Base-by-base conservation (phyloP, 2,797 vertebrate genomes). In the Holocentrus rufus region DNA sequence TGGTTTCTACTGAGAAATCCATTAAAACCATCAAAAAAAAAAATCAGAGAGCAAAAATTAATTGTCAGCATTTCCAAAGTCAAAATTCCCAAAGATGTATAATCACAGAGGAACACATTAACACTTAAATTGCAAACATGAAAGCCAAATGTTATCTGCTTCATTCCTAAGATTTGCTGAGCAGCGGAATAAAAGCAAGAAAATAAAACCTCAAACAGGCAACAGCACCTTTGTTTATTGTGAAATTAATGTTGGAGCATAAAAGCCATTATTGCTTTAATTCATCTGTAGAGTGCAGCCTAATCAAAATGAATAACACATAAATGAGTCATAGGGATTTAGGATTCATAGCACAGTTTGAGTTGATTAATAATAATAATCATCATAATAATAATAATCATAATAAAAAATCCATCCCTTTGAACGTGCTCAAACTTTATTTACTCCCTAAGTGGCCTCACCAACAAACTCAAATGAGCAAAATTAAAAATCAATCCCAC, bases 301-400 rank as follows among this genome's bases (percentile, higher is more conserved):
- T 68, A 55, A 81, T 79, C 72, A 70, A 80, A 73, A 76, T 25
- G 56, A 65, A 80, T 20, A 60, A 25, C 13, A 61, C 53, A 50
- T 34, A 55, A 42, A 50, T 6, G 15, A 63, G 34, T 79, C 39
- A 55, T 23, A 25, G 22, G 22, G 52, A 70, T 52, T 74, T 87
- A 83, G 67, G 47, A 87, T 81, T 81, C 74, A 27, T 65, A 80
- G 71, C 68, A 62, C 66, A 79, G 52, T 68, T 5, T 73, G 67
- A 68, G 71, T 17, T 70, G 77, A 78, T 78, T 84, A 27, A 23
- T 54, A 68, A 82, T n/a, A n/a, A n/a, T n/a, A n/a, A n/a, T n/a
- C n/a, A n/a, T n/a, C n/a, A n/a, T n/a, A n/a, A n/a, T n/a, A n/a
- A n/a, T n/a, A n/a, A n/a, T n/a, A n/a, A n/a, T n/a, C n/a, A n/a